Conservation (phyloP, 2,797 vertebrate genomes). For the Ceryle rudis region DNA sequence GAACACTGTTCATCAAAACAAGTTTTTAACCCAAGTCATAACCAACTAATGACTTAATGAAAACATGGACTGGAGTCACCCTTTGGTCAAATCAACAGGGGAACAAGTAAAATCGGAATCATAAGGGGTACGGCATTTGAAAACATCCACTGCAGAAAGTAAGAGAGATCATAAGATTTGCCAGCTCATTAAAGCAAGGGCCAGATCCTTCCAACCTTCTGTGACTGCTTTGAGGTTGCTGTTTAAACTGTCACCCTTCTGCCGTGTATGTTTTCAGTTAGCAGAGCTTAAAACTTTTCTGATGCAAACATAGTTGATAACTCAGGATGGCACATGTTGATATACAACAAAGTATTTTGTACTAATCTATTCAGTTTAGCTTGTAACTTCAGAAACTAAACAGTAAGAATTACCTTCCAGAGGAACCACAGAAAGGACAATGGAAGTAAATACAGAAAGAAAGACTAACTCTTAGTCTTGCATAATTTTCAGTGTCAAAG, state of each 20-base stretch:
- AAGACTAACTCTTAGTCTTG: not conserved
- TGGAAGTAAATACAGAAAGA: not conserved
- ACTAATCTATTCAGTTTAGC: rapidly evolving
- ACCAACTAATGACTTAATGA: not conserved
- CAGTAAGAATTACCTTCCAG: not conserved
- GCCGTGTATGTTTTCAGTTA: not conserved
- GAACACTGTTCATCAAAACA: not conserved
- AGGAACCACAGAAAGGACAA: not conserved
- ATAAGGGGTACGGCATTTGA: not conserved
- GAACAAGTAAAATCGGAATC: not conserved
- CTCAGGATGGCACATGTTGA: not conserved
- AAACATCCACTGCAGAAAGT: not conserved
- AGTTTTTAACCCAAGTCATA: not conserved
- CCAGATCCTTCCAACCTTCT: not conserved
- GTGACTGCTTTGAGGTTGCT: not conserved
- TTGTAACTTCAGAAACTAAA: not conserved
- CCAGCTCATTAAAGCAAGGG: not conserved
- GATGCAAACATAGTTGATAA: not conserved
- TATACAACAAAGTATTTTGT: not conserved
- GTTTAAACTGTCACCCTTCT: not conserved
- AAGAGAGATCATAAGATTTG: not conserved
- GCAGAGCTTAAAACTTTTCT: not conserved
- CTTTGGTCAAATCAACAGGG: not conserved
- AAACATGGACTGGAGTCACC: not conserved
- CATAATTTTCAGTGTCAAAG: not conserved